phyloP scores from a whole-genome alignment of 1,140 invertebrate species.

The Bombus waltoni region DNA sequence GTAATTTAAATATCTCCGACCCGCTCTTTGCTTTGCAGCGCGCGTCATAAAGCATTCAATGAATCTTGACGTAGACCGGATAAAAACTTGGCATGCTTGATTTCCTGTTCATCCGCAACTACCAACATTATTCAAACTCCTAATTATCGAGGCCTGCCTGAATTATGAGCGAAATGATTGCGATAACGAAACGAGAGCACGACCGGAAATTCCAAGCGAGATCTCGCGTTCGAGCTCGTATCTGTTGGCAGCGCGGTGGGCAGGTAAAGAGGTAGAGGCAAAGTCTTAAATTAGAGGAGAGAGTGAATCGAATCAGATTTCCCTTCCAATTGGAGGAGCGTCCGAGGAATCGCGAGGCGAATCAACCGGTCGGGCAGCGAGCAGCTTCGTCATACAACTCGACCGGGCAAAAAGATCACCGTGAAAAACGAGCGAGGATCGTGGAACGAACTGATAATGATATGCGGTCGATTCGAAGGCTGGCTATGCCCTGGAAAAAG shows the following conservation, averaged over 20 bases:
- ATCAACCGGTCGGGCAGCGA: constrained; percentile 15
- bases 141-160: constrained; percentile 13
- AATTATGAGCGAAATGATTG: constrained; percentile 34
- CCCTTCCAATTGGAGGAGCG: constrained; percentile 27
- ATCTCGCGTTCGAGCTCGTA: not conserved
- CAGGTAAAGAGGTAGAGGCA: not conserved
- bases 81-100: not conserved
- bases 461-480: constrained; percentile 58
- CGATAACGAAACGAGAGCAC: constrained; percentile 8
- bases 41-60: not conserved
- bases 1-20: not conserved
- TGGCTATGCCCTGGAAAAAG: constrained; percentile 55
- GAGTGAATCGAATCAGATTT: constrained; percentile 34
- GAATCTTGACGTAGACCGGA: not conserved
- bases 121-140: constrained; percentile 23
- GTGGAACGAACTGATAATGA: constrained; percentile 63
- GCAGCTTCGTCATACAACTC: constrained; percentile 13
- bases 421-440: constrained; percentile 33
- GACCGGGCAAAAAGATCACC: not conserved
- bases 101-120: not conserved
- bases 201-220: not conserved
- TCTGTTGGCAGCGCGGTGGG: not conserved
- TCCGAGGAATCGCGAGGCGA: constrained; percentile 14
- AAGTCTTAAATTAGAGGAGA: constrained; percentile 22
- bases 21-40: not conserved